Percentiles rank a stretch among this genome's conserved stretches.
Conservation (phyloP, 2,888 invertebrate species). For the Harpalus rufipes region DNA sequence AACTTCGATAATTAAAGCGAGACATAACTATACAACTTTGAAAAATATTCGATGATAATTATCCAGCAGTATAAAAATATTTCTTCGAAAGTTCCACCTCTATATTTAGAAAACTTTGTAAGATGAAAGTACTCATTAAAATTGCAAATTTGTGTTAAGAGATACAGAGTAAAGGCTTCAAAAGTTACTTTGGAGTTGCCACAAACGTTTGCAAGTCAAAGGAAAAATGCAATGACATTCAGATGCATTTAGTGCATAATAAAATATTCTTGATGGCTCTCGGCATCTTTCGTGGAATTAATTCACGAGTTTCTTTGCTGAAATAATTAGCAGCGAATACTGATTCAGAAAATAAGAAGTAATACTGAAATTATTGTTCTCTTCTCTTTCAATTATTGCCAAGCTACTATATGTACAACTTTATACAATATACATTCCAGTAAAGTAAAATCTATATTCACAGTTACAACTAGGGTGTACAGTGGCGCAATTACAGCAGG, state of each 20-base stretch:
- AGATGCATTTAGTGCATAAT: constrained; percentile 45
- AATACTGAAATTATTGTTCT: constrained; percentile 58
- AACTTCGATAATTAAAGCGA: constrained; percentile 54
- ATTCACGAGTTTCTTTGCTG: constrained; percentile 20
- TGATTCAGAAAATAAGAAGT: constrained; percentile 32
- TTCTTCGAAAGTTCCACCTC: constrained; percentile 2
- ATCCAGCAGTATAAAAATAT: constrained; percentile 33
- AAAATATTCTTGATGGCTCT: constrained; percentile 29
- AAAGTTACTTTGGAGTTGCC: constrained; percentile 39
- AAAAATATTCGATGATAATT: constrained; percentile 48
- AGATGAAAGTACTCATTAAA: constrained; percentile 40
- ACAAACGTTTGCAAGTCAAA: constrained; percentile 43
- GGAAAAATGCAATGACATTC: constrained; percentile 37
- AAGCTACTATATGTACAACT: constrained; percentile 57
- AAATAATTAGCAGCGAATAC: constrained; percentile 42
- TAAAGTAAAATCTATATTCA: not conserved
- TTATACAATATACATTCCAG: constrained; percentile 24
- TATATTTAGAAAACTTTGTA: not conserved
- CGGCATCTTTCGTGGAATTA: constrained; percentile 7
- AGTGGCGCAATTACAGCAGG: not conserved
- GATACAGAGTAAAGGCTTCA: constrained; percentile 33
- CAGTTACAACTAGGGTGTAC: not conserved
- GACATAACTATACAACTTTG: constrained; percentile 37
- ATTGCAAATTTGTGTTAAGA: constrained; percentile 44
- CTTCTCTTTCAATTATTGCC: constrained; percentile 53